These are phyloP conservation scores for Brachionus calyciflorus DNA, from an alignment of 1,140 invertebrate species.

Conservation along the genomic window DNA sequence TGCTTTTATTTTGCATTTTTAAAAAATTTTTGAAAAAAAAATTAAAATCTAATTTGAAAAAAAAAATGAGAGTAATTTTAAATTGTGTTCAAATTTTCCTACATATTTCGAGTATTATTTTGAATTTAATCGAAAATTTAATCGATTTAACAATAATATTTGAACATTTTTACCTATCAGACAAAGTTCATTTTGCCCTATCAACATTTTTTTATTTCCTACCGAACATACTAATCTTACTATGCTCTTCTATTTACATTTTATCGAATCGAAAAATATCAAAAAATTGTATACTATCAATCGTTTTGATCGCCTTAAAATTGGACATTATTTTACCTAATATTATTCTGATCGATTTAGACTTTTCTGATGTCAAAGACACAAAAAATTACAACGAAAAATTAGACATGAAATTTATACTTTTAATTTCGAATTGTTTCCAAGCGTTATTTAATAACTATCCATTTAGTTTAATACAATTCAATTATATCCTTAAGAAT, in stretches of 20 bases:
- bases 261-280: not conserved
- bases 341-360: not conserved
- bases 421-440: constrained; percentile 7
- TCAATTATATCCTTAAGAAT: not conserved
- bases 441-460: constrained; percentile 12
- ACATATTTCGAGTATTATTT: not conserved
- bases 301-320: not conserved
- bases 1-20: too few species aligned
- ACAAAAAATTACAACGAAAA: not conserved
- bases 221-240: not conserved
- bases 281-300: not conserved
- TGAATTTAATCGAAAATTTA: not conserved
- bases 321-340: constrained; percentile 1
- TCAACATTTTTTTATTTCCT: not conserved
- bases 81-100: too few species aligned
- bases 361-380: not conserved
- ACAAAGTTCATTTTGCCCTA: not conserved
- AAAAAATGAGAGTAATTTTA: too few species aligned
- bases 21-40: too few species aligned
- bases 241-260: not conserved
- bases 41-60: too few species aligned
- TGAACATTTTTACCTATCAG: not conserved
- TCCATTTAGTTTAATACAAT: constrained; percentile 21
- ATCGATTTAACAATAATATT: constrained; percentile 4
- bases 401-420: constrained; percentile 3